Base-by-base conservation (phyloP, 2,113 vertebrate species). In the Fregata magnificens region DNA sequence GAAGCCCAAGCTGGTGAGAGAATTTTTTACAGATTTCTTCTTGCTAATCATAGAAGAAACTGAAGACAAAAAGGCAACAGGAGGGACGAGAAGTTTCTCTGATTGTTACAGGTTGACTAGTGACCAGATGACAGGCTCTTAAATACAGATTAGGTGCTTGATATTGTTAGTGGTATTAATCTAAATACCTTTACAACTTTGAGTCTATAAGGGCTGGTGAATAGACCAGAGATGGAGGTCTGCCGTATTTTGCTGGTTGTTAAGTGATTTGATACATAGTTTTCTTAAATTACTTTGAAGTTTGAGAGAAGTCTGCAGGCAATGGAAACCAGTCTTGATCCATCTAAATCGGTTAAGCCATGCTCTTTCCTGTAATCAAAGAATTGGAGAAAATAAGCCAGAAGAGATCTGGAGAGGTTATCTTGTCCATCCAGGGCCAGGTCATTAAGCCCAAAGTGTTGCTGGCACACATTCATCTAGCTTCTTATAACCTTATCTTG, bases 1-100 rank as follows among this genome's bases (percentile, higher is more conserved):
- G 78, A 89, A 82, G 31, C 70, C 38, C 94, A 42, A 53, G 40
- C 22, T 65, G 97, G 97, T 98, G 85, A 97, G 97, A 92, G 32
- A 79, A 59, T 36, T 40, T 83, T 78, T 56, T 16, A 32, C 88
- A 86, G 34, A 65, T 69, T 80, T 78, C 32, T 90, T 63, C 47
- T 69, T 91, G n/a, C 36, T 88, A 55, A 65, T 56, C 5, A 4
- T 26, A 86, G n/a, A 42, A 71, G 58, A 88, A 65, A 73, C 18
- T 50, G 71, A 70, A 42, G 17, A 59, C 32, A 81, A 76, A 89
- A 69, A 69, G 32, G 40, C 36, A 73, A 1, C 2, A 55, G n/a
- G 47, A 53, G 12, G 6, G 24, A 45, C 4, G 13, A 71, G 71
- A 91, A 69, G 11, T 70, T 91, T 92, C 28, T 90, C 29, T 79